A percentile compares a stretch with the other conserved stretches of the same genome.
phyloP scores from a whole-genome alignment of 2,797 vertebrate genomes.

The Sparidentex hasta region DNA sequence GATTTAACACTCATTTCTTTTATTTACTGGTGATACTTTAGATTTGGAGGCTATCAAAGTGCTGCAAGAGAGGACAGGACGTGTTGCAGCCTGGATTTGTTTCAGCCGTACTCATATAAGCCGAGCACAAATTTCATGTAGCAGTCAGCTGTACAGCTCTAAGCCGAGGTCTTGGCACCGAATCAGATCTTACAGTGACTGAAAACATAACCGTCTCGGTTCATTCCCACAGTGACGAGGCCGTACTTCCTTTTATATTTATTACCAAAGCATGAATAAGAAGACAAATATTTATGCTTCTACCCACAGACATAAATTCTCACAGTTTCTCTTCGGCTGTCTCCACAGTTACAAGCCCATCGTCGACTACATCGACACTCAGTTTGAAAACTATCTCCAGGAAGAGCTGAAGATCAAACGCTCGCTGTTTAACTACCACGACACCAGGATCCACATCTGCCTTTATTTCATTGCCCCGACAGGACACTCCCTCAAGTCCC shows the following conservation, averaged over 20 bases:
- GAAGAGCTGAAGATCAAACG: conserved; percentile 98
- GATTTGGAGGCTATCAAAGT: neutral
- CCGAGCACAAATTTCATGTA: conserved; percentile 41
- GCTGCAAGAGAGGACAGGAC: conserved; percentile 15
- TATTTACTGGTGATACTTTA: conserved; percentile 21
- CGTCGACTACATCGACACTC: conserved; percentile 98
- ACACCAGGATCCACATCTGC: conserved; percentile 97
- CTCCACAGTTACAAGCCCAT: conserved; percentile 97
- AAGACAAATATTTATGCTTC: conserved; percentile 50
- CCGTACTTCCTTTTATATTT: conserved; percentile 40
- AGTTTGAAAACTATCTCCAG: conserved; percentile 99
- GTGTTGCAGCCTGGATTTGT: conserved; percentile 43
- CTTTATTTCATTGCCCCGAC: conserved; percentile 99
- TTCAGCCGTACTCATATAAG: conserved; percentile 41
- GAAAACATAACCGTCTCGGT: conserved; percentile 53
- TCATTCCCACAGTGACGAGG: conserved; percentile 47
- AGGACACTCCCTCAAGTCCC: conserved; percentile 96
- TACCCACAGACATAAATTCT: conserved; percentile 24
- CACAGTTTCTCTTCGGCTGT: conserved; percentile 40
- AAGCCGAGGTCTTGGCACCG: conserved; percentile 62
- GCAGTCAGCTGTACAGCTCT: conserved; percentile 38
- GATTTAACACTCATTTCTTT: neutral
- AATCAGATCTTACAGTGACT: conserved; percentile 53
- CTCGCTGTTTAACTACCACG: conserved; percentile 96
- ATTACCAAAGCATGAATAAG: conserved; percentile 44